Percentiles rank a stretch among this genome's conserved stretches.
Conservation (phyloP, 2,113 vertebrate species). For the Setophaga kirtlandii region DNA sequence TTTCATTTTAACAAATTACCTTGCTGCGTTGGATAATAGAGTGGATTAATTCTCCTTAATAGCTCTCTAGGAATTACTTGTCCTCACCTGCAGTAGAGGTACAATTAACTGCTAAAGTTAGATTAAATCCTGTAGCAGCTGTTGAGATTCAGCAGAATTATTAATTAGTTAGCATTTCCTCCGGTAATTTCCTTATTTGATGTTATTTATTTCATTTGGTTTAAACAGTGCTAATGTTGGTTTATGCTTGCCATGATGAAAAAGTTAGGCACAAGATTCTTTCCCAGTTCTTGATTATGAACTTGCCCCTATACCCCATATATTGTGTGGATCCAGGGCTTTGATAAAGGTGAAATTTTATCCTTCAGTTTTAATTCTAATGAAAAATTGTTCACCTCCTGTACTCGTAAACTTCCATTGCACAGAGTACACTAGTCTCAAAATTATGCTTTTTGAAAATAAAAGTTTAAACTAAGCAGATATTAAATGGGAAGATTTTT, state of each 20-base stretch:
- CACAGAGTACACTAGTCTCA: not conserved
- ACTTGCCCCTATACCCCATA: not conserved
- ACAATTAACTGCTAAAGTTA: not conserved
- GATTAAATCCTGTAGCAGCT: not conserved
- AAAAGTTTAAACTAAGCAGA: not conserved
- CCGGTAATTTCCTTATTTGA: not conserved
- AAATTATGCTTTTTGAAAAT: not conserved
- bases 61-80: not conserved
- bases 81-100: not conserved
- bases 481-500: not conserved
- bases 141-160: not conserved
- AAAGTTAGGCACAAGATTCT: not conserved
- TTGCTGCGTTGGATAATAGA: not conserved
- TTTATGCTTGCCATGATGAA: not conserved
- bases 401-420: not conserved
- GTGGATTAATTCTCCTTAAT: not conserved
- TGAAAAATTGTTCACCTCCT: not conserved
- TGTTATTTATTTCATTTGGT: not conserved
- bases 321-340: not conserved
- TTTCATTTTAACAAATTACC: not conserved
- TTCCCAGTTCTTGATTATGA: not conserved
- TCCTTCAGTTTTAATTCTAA: not conserved
- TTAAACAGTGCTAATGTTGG: not conserved
- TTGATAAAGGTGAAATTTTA: not conserved
- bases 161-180: not conserved